A percentile compares a stretch with the other conserved stretches of the same genome.
Conservation (phyloP, 1,140 invertebrate genomes). For the Solenopsis fugax region DNA sequence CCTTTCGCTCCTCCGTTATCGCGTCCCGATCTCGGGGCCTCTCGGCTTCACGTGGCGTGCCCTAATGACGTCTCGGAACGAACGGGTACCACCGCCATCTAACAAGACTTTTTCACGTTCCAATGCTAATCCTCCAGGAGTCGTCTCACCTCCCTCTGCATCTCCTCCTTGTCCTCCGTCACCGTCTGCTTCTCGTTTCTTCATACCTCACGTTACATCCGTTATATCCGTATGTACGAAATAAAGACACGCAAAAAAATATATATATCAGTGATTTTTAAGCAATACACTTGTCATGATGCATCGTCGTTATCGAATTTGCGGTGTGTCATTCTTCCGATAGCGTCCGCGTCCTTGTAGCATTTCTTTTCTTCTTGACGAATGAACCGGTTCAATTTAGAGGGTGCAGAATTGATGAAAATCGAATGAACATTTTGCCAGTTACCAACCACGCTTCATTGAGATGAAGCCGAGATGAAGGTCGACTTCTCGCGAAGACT, state of each 20-base stretch:
- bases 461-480: conserved; percentile 46
- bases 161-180: conserved; percentile 16
- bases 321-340: neutral
- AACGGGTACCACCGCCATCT: conserved; percentile 81
- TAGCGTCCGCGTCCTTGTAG: neutral
- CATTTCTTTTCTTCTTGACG: neutral
- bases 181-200: conserved; percentile 33
- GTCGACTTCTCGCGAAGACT: conserved; percentile 68
- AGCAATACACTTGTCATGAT: conserved; percentile 33
- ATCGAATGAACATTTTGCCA: conserved; percentile 4
- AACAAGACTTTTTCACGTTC: conserved; percentile 84
- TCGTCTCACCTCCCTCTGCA: conserved; percentile 57
- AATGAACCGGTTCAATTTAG: neutral
- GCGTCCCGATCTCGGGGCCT: conserved; percentile 80
- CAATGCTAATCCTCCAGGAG: conserved; percentile 83
- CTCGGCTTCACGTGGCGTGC: conserved; percentile 84
- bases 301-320: conserved; percentile 25
- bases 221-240: conserved; percentile 28
- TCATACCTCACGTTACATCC: neutral
- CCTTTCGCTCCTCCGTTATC: conserved; percentile 74
- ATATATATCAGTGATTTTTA: neutral
- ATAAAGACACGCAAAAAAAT: conserved; percentile 34
- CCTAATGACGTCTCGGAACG: conserved; percentile 85
- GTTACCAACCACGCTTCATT: neutral
- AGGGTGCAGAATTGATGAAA: conserved; percentile 31